Base-by-base conservation (phyloP, 2,113 vertebrate genomes). In the Sylvicapra grimmia region DNA sequence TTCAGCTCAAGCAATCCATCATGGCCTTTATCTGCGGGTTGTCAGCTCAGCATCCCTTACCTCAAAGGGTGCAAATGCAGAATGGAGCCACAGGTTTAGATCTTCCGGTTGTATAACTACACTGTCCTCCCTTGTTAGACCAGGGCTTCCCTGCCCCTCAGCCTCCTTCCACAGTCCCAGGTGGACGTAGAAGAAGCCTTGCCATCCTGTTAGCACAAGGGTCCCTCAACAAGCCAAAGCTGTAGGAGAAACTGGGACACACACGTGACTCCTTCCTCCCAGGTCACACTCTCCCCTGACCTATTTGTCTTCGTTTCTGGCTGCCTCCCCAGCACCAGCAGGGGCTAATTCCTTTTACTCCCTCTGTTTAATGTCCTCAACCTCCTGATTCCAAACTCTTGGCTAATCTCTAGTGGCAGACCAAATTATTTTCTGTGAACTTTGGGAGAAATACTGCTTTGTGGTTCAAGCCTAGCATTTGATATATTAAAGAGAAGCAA, bases 401-500 rank as follows among this genome's bases (percentile, higher is more conserved):
- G 18, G 79, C 44, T 86, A 86, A 89, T 68, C 49, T 53, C 27
- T 63, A 25, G 3, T 11, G 6, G 29, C 58, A 92, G 44, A 90
- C 23, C 61, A 87, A 29, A 86, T 54, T 58, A 18, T 96, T 94
- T 91, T 80, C 84, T 44, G 0, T 65, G 72, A 87, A 82, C 27
- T 93, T 49, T 58, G 58, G 80, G 63, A 95, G 49, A 80, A 77
- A 61, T 68, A n/a, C 25, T 61, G 53, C 44, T 89, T 80, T 90
- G 14, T 90, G 83, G 59, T 25, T 31, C 21, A 91, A 1, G 33
- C 87, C 56, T 54, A 85, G 58, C 31, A 31, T 85, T 77, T 86
- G 84, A 54, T 68, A 36, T 49, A 88, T 85, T 61, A 82, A 97
- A 21, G 29, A 31, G 49, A 94, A 95, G 51, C 75, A 93, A 86